These are phyloP conservation scores for Helogale parvula DNA, from an alignment of 2,113 vertebrate genomes.

Conservation along the genomic window DNA sequence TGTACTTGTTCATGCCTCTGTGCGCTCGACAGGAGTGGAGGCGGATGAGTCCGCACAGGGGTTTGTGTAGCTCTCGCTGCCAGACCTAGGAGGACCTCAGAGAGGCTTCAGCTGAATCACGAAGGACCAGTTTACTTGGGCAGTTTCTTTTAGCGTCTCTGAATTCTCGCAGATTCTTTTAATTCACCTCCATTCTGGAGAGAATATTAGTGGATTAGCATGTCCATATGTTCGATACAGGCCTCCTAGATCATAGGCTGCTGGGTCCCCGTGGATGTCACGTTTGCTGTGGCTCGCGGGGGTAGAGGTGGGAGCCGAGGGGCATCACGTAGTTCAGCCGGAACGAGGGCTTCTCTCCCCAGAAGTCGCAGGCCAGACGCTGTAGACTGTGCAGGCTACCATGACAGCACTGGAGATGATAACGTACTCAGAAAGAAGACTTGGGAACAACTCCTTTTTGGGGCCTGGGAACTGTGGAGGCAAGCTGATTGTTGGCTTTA, in stretches of 20 bases:
- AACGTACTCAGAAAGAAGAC: not conserved
- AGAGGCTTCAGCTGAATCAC: not conserved
- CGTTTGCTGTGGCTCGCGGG: not conserved
- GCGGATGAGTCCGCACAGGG: not conserved
- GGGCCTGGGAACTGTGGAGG: not conserved
- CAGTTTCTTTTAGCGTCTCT: not conserved
- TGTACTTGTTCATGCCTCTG: not conserved
- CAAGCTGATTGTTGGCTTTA: not conserved
- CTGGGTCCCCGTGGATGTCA: not conserved
- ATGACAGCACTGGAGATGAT: not conserved
- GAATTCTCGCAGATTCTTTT: not conserved
- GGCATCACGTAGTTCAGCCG: not conserved
- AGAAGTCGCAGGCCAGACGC: not conserved
- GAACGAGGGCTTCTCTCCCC: not conserved
- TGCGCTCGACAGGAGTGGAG: not conserved
- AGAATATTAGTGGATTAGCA: not conserved
- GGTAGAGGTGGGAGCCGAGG: no score
- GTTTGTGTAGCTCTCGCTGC: not conserved
- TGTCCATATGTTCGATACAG: not conserved
- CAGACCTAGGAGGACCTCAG: not conserved
- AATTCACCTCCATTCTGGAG: not conserved
- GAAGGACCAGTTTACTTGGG: not conserved
- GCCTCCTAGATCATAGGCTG: not conserved
- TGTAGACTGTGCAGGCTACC: not conserved
- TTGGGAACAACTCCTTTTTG: not conserved